Evolutionary conservation across 2,797 vertebrate genomes (phyloP).

Genomic region (Hyperoplus immaculatus): DNA sequence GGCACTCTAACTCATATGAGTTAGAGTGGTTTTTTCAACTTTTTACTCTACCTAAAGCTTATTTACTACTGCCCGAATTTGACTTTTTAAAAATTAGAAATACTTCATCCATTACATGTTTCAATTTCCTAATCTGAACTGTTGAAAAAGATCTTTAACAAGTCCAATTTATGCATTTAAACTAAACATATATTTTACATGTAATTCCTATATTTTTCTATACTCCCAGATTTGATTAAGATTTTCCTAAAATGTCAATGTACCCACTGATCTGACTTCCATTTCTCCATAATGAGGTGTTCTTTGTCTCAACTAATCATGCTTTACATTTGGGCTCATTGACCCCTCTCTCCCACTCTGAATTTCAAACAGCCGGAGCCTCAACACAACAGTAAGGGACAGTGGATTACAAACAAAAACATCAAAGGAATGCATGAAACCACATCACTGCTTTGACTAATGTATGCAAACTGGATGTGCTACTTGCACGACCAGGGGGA

Average conservation of each 20-base stretch:
- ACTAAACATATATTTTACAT: not conserved
- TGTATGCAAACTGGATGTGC: constrained; percentile 65
- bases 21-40: no score
- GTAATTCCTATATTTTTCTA: not conserved
- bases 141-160: not conserved
- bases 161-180: not conserved
- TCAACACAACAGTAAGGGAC: constrained; percentile 35
- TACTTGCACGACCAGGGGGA: constrained; percentile 40
- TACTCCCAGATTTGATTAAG: not conserved
- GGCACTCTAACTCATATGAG: no score
- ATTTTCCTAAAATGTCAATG: not conserved
- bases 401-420: constrained; percentile 69
- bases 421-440: constrained; percentile 74
- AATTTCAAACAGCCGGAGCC: constrained; percentile 27
- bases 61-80: not conserved
- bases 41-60: not conserved
- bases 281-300: not conserved
- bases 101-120: not conserved
- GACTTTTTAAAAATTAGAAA: not conserved
- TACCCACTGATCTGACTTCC: not conserved
- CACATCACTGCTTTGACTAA: constrained; percentile 68
- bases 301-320: constrained; percentile 1
- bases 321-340: constrained; percentile 27
- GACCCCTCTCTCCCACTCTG: constrained; percentile 23
- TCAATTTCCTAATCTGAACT: not conserved